These are phyloP conservation scores for Aplocera efformata DNA, from an alignment of 2,888 invertebrate species.

Conservation along the genomic window DNA sequence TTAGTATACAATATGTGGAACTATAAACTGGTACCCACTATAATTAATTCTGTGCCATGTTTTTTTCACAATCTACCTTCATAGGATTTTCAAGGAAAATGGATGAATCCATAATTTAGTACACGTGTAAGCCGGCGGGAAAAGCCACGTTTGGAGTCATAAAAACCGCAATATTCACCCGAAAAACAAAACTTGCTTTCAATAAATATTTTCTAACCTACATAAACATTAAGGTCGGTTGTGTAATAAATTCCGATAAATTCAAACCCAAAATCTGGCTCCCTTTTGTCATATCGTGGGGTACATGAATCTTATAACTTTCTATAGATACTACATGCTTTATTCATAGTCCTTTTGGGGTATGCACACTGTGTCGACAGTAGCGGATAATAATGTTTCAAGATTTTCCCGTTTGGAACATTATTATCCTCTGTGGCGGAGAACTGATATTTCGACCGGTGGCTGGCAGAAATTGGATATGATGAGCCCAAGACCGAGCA, in stretches of 20 bases:
- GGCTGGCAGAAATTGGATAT: no score
- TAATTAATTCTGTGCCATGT: no score
- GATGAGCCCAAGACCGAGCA: no score
- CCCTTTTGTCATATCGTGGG: constrained; percentile 37
- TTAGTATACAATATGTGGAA: no score
- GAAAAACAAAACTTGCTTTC: constrained; percentile 21
- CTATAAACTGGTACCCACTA: no score
- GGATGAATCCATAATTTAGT: not conserved
- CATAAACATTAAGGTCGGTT: constrained; percentile 27
- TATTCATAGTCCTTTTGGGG: constrained; percentile 11
- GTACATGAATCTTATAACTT: constrained; percentile 16
- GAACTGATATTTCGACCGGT: no score
- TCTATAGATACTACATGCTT: no score
- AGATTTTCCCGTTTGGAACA: no score
- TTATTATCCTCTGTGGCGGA: no score
- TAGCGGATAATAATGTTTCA: no score
- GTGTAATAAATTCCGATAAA: constrained; percentile 41
- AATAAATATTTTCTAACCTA: constrained; percentile 27
- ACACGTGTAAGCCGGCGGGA: not conserved
- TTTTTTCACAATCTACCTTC: not conserved
- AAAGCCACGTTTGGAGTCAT: constrained; percentile 5
- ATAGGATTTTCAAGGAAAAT: not conserved
- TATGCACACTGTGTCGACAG: not conserved
- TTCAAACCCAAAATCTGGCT: constrained; percentile 38
- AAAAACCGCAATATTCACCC: constrained; percentile 4